Evolutionary conservation across 2,888 invertebrate species (phyloP).

Genomic region (Drosophila falleni): DNA sequence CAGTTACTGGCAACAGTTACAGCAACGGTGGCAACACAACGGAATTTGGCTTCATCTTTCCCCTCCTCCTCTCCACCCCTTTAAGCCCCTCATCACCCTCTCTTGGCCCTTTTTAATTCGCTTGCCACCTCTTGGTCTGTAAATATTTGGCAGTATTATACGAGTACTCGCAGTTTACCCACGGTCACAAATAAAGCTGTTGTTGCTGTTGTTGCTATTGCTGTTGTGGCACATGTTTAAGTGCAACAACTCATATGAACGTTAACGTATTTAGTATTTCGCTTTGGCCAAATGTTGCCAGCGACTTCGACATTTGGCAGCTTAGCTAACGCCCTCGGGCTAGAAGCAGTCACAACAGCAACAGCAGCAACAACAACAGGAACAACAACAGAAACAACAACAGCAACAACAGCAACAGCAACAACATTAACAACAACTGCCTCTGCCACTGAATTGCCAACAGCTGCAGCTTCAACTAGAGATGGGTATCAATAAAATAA

Average conservation of each 20-base stretch:
- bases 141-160: slow-evolving; percentile 63
- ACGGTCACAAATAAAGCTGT: slow-evolving; percentile 50
- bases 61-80: slow-evolving; percentile 2
- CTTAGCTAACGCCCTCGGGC: slow-evolving; percentile 63
- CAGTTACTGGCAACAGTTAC: slow-evolving; percentile 64
- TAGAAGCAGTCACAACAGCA: slow-evolving; percentile 33
- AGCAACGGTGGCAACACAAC: slow-evolving; percentile 53
- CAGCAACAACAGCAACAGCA: slow-evolving; percentile 4
- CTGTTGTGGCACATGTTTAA: slow-evolving; percentile 21
- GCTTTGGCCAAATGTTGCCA: slow-evolving; percentile 46
- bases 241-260: slow-evolving; percentile 3
- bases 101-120: slow-evolving; percentile 52
- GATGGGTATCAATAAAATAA: not conserved
- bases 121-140: slow-evolving; percentile 22
- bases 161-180: slow-evolving; percentile 22
- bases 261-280: slow-evolving; percentile 20
- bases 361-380: slow-evolving; percentile 9
- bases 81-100: not conserved
- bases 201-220: slow-evolving; percentile 5
- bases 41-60: slow-evolving; percentile 46
- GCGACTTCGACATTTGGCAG: slow-evolving; percentile 66
- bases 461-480: slow-evolving; percentile 19
- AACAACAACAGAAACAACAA: not conserved
- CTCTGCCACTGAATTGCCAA: slow-evolving; percentile 22
- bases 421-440: slow-evolving; percentile 1